A percentile compares a stretch with the other conserved stretches of the same genome.
phyloP scores from a whole-genome alignment of 2,888 invertebrate genomes.

The Lithophane leautieri region DNA sequence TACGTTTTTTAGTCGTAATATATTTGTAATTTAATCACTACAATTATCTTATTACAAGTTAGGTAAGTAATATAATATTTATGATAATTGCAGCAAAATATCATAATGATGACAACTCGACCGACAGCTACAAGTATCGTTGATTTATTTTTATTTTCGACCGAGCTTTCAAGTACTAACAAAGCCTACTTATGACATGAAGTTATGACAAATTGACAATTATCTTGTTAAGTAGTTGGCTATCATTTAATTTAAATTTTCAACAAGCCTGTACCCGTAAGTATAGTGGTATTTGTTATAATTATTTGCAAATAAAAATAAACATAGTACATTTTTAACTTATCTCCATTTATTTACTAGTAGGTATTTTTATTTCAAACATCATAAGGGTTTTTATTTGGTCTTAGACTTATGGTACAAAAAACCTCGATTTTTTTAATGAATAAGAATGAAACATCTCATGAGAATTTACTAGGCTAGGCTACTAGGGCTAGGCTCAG shows the following conservation, averaged over 20 bases:
- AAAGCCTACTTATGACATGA: conserved; percentile 21
- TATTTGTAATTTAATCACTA: background rate
- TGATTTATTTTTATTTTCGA: conserved; percentile 12
- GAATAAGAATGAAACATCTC: background rate
- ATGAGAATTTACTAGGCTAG: background rate
- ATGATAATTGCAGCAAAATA: conserved; percentile 10
- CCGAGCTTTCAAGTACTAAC: conserved; percentile 24
- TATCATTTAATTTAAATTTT: conserved; percentile 31
- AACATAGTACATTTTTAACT: background rate
- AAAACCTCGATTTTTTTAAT: too few species aligned
- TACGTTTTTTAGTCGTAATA: background rate
- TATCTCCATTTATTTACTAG: background rate
- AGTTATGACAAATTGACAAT: conserved; percentile 20
- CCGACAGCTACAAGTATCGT: background rate
- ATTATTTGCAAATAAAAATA: conserved; percentile 8
- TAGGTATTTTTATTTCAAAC: background rate
- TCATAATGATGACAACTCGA: background rate
- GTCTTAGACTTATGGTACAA: too few species aligned
- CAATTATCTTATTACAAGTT: conserved; percentile 4
- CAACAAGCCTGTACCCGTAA: conserved; percentile 14
- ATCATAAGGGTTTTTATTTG: background rate
- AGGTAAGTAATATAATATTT: background rate
- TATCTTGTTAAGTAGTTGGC: conserved; percentile 39
- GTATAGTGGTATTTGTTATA: background rate
- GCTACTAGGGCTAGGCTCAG: too few species aligned